Evolutionary conservation across 2,888 invertebrate genomes (phyloP), one percentile per base, ranked within the genome.

Genomic region (Patella caerulea): DNA sequence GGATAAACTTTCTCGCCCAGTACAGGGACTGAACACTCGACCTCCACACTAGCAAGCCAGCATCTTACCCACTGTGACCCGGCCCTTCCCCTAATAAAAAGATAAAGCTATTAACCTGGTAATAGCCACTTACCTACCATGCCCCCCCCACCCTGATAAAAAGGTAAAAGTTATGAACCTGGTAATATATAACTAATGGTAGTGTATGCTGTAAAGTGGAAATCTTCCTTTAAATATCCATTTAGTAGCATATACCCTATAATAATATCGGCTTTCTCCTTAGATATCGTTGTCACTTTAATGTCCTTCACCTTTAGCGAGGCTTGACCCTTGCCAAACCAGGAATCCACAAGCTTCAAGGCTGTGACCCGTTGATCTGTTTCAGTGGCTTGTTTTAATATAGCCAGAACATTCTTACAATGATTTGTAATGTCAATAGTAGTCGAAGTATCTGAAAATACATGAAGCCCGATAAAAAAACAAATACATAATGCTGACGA

Each of bases 141-240:
- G 24, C 4, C 9, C 45, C 45, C 45, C 45, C n/a, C n/a, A n/a
- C n/a, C n/a, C n/a, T n/a, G 9, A 71, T 55, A 45, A 45, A 19
- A 19, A 77, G 19, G 3, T 9, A 24, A 19, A 77, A 29, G 7
- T n/a, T 29, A 75, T 79, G 71, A 78, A 90, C 92, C 93, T 82
- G 88, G 83, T 1, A 91, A 85, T 17, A 97, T 92, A 90, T 97
- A 98, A 86, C 96, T 95, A 87, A 96, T 95, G 15, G 97, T 96
- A 12, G 94, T 94, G 91, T 97, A 97, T 0, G 96, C 95, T 5
- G 97, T 96, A 90, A 95, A 97, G 89, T 96, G 97, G 90, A 97
- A 97, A 86, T 96, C 96, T 92, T 97, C 97, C 83, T 94, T 94
- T 52, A 97, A 92, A 91, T 95, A 96, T 45, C 94, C 94, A 83